Conservation (phyloP, 1,140 invertebrate species). For the Drosophila bipectinata region DNA sequence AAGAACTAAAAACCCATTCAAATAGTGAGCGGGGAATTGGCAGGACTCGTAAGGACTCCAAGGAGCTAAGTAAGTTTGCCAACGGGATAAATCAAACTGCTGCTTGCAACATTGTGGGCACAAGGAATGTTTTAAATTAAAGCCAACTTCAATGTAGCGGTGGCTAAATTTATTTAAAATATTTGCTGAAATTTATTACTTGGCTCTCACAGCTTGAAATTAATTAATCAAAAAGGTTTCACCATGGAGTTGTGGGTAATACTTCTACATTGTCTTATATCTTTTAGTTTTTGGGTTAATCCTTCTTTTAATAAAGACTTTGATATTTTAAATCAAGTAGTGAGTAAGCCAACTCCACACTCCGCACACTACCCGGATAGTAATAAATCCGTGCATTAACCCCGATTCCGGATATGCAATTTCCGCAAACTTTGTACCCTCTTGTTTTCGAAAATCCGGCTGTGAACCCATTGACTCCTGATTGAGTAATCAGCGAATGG, state of each 20-base stretch:
- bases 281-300: no score
- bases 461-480: constrained; percentile 29
- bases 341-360: neutral
- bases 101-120: constrained; percentile 7
- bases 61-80: constrained; percentile 9
- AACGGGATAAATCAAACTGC: constrained; percentile 34
- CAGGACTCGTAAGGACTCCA: constrained; percentile 2
- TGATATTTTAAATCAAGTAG: no score
- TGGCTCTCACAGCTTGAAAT: neutral
- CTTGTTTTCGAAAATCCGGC: constrained; percentile 18
- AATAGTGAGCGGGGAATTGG: constrained; percentile 22
- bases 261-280: neutral
- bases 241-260: neutral
- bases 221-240: neutral
- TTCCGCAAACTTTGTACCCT: neutral
- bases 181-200: neutral
- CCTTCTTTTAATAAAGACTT: no score
- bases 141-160: neutral
- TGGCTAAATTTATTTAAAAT: constrained; percentile 1
- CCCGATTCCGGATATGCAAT: constrained; percentile 19
- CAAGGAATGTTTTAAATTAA: constrained; percentile 2
- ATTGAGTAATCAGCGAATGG: constrained; percentile 42
- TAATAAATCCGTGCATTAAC: neutral
- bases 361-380: neutral
- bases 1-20: constrained; percentile 45